Base-by-base conservation (phyloP, 2,113 vertebrate species). In the Sciurus niger region DNA sequence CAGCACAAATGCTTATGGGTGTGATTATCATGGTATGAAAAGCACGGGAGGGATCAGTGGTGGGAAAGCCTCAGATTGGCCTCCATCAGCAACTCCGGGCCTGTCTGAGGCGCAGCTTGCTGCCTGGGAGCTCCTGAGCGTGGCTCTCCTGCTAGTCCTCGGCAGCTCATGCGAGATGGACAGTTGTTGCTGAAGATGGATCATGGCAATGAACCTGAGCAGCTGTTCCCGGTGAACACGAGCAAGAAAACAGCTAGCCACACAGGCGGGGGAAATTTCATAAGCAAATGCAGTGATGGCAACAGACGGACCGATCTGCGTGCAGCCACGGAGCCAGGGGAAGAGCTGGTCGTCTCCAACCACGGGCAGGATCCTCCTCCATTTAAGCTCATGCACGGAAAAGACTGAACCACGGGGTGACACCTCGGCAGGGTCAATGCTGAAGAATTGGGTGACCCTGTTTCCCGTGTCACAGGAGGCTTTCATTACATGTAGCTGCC, bases 21-120 rank as follows among this genome's bases (percentile, higher is more conserved):
- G 10, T 6, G n/a, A 14, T 22, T 53, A 20, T 80, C 4, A 0
- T 6, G 37, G 55, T 34, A 0, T 25, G 94, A 46, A n/a, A 70
- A 88, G 48, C 20, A 3, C 6, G 4, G 22, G 18, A 40, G 48
- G 25, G 37, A 2, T 89, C 40, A 2, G 2, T 25, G 65, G 87
- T 22, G n/a, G 3, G 4, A 8, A 18, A 83, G 78, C 32, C 30
- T 40, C 63, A 17, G 0, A 14, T 0, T 14, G 74, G 43, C 65
- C 24, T 65, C 60, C 16, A 0, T 18, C 25, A 32, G 89, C 18
- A 53, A 1, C 43, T 11, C 8, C 0, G n/a, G 73, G 8, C 67
- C 60, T 12, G 8, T 22, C 60, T 13, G 28, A 37, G 67, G 51
- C 40, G 5, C 6, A 22, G 65, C 65, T 10, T 16, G 55, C 1